phyloP scores from a whole-genome alignment of 2,797 vertebrate genomes.

The Parauchenoglanis punctatus region DNA sequence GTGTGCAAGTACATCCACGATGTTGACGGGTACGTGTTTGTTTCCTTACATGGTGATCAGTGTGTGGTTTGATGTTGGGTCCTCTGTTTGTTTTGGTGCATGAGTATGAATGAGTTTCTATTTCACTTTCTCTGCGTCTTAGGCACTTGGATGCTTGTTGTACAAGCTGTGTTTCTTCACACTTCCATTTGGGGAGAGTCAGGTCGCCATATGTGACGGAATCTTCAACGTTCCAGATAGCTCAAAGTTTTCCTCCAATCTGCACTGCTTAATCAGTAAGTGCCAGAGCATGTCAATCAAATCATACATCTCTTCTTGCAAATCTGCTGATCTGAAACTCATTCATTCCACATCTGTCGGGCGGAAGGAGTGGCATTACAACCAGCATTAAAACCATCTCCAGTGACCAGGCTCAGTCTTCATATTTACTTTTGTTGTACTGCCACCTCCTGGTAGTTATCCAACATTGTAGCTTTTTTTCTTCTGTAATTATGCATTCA shows the following conservation, averaged over 20 bases:
- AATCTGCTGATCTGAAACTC: not conserved
- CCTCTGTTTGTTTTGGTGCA: constrained; percentile 33
- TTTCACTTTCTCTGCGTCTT: constrained; percentile 54
- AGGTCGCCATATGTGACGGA: constrained; percentile 97
- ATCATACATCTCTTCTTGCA: not conserved
- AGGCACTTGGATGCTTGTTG: constrained; percentile 98
- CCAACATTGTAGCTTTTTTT: not conserved
- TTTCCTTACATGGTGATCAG: constrained; percentile 6
- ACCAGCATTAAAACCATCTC: too few relatives aligned
- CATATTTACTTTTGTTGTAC: constrained; percentile 34
- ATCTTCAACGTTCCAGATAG: constrained; percentile 93
- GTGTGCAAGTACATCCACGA: not conserved
- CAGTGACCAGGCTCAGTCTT: not conserved
- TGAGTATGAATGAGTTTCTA: constrained; percentile 11
- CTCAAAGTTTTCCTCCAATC: constrained; percentile 87
- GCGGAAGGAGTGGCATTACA: too few relatives aligned
- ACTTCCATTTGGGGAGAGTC: constrained; percentile 98
- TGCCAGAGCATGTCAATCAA: constrained; percentile 50
- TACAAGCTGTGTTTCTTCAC: constrained; percentile 99
- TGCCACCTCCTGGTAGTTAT: constrained; percentile 63
- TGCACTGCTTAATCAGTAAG: constrained; percentile 97
- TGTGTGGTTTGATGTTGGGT: constrained; percentile 2
- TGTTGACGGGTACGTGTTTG: not conserved
- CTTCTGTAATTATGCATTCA: not conserved
- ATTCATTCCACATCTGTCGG: not conserved